Base-by-base conservation (phyloP, 92 coral and sea anemone genomes). In the Bergia sp. region DNA sequence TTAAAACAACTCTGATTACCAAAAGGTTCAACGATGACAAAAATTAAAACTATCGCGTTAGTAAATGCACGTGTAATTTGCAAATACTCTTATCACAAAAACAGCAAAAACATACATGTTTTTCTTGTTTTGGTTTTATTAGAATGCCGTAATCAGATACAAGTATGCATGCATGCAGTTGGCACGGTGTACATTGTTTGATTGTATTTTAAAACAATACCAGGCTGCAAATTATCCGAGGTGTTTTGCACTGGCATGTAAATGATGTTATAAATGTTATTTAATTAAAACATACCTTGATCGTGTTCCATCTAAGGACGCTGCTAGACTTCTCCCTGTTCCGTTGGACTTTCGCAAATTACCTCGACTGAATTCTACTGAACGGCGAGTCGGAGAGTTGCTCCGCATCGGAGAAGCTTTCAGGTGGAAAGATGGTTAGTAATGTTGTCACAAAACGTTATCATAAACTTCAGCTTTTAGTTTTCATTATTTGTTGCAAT, bases 321-420 rank as follows among this genome's bases (percentile, higher is more conserved):
- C 99, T 7, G 99, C 99, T 3, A 97, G 85, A 38, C 91, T 89
- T 84, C 93, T 89, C 71, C 88, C 82, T 57, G 85, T 73, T 10
- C 95, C 91, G 0, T 88, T 38, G 18, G 95, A 95, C 75, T 93
- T 92, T 41, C 98, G 97, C 77, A 92, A 93, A 75, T 96, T 93
- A 42, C 98, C 96, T 18, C 72, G 79, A 53, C 64, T 84, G 79
- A 84, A 84, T 84, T 84, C 87, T 84, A 79, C 87, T 43, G 96
- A 92, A 41, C 95, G 94, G 41, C 98, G 93, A 13, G 94, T 96
- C 2, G 96, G 93, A 12, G 95, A 91, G 21, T 88, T 90, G 88
- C 91, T 97, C 66, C 99, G 94, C 82, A 97, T 86, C 8, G 99
- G 99, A 29, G 98, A 95, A 72, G 98, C 99, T 97, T 53, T 18